Conservation (phyloP, 1,140 invertebrate species). For the Cyrtorhinus lividipennis region DNA sequence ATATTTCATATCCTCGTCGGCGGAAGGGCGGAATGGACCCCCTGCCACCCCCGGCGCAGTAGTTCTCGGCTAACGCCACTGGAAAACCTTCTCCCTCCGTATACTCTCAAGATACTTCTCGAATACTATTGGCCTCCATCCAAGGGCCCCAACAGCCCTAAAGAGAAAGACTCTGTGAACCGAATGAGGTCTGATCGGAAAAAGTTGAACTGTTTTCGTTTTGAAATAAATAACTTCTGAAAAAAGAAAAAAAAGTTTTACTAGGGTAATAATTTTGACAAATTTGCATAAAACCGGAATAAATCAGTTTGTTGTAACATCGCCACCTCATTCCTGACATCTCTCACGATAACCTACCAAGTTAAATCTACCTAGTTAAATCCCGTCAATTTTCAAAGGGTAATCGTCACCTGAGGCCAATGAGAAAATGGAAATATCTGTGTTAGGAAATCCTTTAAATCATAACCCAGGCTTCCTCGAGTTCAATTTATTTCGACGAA, state of each 20-base stretch:
- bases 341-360: no score
- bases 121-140: conserved; percentile 15
- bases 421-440: no score
- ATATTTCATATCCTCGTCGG: conserved; percentile 13
- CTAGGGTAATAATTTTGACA: no score
- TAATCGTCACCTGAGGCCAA: no score
- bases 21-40: not conserved
- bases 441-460: no score
- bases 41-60: not conserved
- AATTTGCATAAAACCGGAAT: no score
- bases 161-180: not conserved
- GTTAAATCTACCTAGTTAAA: no score
- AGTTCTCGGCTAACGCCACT: not conserved
- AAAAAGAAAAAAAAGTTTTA: not conserved
- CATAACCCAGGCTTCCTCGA: no score
- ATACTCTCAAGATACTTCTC: conserved; percentile 4
- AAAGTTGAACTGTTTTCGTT: conserved; percentile 8
- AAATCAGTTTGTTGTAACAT: no score
- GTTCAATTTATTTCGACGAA: no score
- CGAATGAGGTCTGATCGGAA: not conserved
- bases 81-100: not conserved
- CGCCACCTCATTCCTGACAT: no score
- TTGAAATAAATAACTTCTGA: not conserved
- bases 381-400: no score
- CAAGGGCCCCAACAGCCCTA: not conserved